Evolutionary conservation across 37 sponge, comb jelly and placozoan genomes (phyloP), one percentile per base, ranked within the genome.

Genomic region (Chondrosia reniformis): DNA sequence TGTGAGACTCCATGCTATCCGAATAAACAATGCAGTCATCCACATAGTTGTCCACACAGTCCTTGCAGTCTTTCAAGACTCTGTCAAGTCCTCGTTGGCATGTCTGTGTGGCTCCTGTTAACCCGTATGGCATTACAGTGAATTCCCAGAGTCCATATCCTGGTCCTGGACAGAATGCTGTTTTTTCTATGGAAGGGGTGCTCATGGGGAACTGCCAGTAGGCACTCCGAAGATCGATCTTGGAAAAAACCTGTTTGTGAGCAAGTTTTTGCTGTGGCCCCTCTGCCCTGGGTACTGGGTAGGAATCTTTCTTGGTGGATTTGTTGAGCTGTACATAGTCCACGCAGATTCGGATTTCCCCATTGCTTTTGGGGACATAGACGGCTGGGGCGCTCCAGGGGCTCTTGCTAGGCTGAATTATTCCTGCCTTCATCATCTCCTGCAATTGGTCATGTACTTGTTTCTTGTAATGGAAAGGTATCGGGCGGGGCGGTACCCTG

Each of bases 311-410:
- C 31, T 33, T 36, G 4, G 66, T 64, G 38, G 27, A 22, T 34
- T 86, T 88, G 76, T 83, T 88, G 3, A 88, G 41, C 31, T 69
- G 83, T 0, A 79, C 61, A 77, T 81, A 87, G 32, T 87, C 88
- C 10, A 82, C 38, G 34, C 88, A 87, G 19, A 87, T 30, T 0
- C 76, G 10, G 10, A 82, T 12, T 33, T 77, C 75, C 19, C 83
- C 88, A 7, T 56, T 58, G 39, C 72, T 81, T 41, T 87, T 87
- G 6, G 59, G 61, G 2, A 82, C 66, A 57, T 72, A 82, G 3
- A 87, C 74, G 4, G 77, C 81, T 28, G 86, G 91, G 38, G 91
- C 65, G 62, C 74, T 57, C 72, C 76, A 81, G 8, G 81, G 58
- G 67, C 82, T 81, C 33, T 33, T 24, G 25, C 61, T 54, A 37